Evolutionary conservation across 2,888 invertebrate genomes (phyloP), one percentile per base, ranked within the genome.

Genomic region (Embidobia sp.): DNA sequence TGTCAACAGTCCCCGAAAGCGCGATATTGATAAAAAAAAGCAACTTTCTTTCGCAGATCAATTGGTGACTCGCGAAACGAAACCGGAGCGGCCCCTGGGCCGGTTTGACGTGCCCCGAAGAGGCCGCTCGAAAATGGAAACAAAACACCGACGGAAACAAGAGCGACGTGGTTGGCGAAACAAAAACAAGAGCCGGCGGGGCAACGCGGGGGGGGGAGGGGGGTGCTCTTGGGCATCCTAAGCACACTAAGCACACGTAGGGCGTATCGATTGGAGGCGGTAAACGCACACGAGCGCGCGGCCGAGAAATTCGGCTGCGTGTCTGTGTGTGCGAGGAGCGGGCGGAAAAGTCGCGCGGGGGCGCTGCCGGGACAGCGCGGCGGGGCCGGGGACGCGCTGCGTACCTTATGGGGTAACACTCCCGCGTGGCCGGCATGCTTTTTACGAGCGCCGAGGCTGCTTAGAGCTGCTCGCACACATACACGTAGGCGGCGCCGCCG

Each of bases 381-480:
- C 5, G 10, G 19, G 27, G 37, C 16, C 7, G 16, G 15, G 6
- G 27, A 31, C 10, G 27, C 55, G 55, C 75, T 78, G 83, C 86
- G 84, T 87, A 87, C 87, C 87, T 87, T 87, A 86, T 86, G 84
- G 87, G 85, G 84, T 87, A 87, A 85, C 85, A 86, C 83, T 87
- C 87, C 85, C 85, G 86, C 84, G 87, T 86, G 79, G 87, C 87
- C 82, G 86, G 85, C 87, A 87, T 87, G 81, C 82, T 82, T 82
- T 77, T 78, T 72, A 22, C 55, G 29, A 10, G 46, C 40, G 29
- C 40, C 40, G 27, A 63, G 57, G 69, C 69, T 46, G 61, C 31
- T 55, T 64, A 72, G 29, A 15, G 16, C 10, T 8, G 18, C 16
- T 7, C 16, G 29, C 37, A 53, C 63, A 48, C 40, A 61, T 40